These are phyloP conservation scores for Motacilla tschutschensis DNA, from an alignment of 2,113 vertebrate species.

Conservation along the genomic window DNA sequence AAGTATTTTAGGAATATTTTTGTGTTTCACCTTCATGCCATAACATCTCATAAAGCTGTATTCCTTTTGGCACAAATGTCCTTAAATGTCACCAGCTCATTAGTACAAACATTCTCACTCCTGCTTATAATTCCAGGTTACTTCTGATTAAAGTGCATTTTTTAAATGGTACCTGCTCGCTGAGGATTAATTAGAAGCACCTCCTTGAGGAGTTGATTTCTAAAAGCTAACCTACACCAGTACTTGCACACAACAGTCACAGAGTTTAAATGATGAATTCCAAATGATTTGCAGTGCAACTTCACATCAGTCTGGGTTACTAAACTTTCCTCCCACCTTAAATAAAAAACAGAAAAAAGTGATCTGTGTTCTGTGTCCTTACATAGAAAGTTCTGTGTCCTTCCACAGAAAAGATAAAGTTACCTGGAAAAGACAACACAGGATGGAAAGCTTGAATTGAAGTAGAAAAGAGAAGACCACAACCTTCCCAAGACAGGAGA, in stretches of 20 bases:
- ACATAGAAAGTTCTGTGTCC: not conserved
- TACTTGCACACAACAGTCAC: slow-evolving; percentile 9
- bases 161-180: slow-evolving; percentile 29
- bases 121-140: slow-evolving; percentile 32
- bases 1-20: not conserved
- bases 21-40: not conserved
- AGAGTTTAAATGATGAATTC: not conserved
- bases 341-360: no score
- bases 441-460: not conserved
- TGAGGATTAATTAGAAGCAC: slow-evolving; percentile 35
- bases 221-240: not conserved
- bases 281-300: not conserved
- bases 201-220: not conserved
- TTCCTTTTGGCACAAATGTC: slow-evolving; percentile 4
- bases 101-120: slow-evolving; percentile 22
- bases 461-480: not conserved
- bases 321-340: not conserved
- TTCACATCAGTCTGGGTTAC: not conserved
- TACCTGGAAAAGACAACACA: fast-evolving
- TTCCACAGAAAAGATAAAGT: not conserved
- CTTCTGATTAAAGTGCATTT: slow-evolving; percentile 41
- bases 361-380: not conserved
- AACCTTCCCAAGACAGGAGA: not conserved
- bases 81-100: slow-evolving; percentile 38
- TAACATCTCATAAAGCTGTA: not conserved